Evolutionary conservation across 2,113 vertebrate genomes (phyloP).

Genomic region (Parotia lawesii): DNA sequence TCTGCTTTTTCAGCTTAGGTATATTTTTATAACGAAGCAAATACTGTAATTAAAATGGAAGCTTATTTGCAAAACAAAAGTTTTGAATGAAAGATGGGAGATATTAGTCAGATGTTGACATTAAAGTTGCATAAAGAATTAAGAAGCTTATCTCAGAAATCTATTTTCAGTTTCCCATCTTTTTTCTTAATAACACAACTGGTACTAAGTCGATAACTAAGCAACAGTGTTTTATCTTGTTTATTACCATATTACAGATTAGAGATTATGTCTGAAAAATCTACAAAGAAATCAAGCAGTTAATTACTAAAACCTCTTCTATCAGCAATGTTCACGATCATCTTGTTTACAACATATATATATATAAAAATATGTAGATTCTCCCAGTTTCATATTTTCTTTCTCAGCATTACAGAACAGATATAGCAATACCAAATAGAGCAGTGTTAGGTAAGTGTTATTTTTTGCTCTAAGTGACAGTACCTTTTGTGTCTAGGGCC

Average conservation of each 20-base stretch:
- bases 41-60: not conserved
- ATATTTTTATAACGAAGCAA: not conserved
- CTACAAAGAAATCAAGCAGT: not conserved
- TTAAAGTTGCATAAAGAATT: not conserved
- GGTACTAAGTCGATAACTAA: not conserved
- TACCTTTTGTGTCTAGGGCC: constrained; percentile 69
- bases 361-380: not conserved
- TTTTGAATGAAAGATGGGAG: not conserved
- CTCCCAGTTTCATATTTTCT: not conserved
- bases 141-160: not conserved
- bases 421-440: not conserved
- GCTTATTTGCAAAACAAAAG: not conserved
- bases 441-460: not conserved
- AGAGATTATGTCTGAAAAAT: not conserved
- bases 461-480: not conserved
- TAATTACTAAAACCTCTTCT: not conserved
- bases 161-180: not conserved
- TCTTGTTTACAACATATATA: not conserved
- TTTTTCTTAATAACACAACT: not conserved
- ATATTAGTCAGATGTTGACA: not conserved
- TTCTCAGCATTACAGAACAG: not conserved
- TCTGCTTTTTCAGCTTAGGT: not conserved
- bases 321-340: not conserved
- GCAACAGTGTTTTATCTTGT: not conserved
- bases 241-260: not conserved